Evolutionary conservation across 2,888 invertebrate genomes (phyloP), one percentile per base, ranked within the genome.

Genomic region (Trissoscelio sp.): DNA sequence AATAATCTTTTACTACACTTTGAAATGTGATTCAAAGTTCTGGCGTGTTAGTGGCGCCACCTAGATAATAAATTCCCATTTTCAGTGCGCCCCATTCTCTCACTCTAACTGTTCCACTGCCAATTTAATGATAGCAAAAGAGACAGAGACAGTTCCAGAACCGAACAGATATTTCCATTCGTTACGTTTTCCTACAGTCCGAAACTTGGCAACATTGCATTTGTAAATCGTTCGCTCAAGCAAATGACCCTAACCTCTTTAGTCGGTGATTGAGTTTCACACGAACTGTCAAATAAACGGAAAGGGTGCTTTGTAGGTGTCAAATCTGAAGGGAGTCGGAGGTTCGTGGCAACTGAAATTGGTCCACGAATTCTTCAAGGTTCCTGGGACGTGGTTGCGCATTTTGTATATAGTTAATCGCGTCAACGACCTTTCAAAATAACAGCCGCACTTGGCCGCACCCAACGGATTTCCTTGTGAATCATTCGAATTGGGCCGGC

Each of bases 361-460:
- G 55, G 66, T 81, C 81, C 66, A 77, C 72, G 81, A 72, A 77
- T 77, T 77, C 53, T 22, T 67, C 58, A 51, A 58, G 42, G 28
- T 77, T 62, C 66, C 57, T 11, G 57, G 31, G 5, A 5, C 18
- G 28, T 7, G 44, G 1, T 31, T 5, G 12, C 12, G 11, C 22
- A 20, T 7, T 39, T 16, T 48, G 28, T 46, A 53, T 42, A 20
- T 73, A 42, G 20, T 58, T 57, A n/a, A 9, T 28, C 24, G 34
- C 2, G 18, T 34, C 14, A 7, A n/a, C 42, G 20, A 24, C 18
- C 14, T 55, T 64, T 20, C 22, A 46, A 77, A 62, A 46, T 53
- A 62, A 62, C 16, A 44, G n/a, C 44, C 72, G 58, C 44, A 66
- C 69, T 79, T 69, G 79, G 79, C 82, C 82, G 82, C 82, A 75